These are phyloP conservation scores for Chrysemys picta DNA, from an alignment of 2,113 vertebrate species.

Conservation along the genomic window DNA sequence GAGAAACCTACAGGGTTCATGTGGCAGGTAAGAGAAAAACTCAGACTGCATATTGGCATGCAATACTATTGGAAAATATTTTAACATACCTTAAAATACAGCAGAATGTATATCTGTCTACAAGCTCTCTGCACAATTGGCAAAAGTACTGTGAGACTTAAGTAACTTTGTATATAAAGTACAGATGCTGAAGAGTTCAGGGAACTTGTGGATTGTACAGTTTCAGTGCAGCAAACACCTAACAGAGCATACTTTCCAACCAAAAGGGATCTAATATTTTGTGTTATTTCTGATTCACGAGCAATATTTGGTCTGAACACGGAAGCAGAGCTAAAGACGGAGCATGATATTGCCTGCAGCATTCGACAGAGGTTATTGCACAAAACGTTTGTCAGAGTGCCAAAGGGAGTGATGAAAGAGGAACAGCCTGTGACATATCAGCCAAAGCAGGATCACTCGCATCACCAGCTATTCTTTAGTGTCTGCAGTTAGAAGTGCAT, in stretches of 20 bases:
- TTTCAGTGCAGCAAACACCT: accelerated
- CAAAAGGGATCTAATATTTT: neutral
- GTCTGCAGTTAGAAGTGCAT: neutral
- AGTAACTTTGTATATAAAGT: accelerated
- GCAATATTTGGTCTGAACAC: neutral
- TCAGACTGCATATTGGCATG: accelerated
- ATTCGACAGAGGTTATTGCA: neutral
- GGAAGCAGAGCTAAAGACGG: neutral
- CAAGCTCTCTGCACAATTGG: neutral
- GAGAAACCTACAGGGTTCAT: neutral
- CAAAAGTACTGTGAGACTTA: neutral
- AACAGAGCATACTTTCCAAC: accelerated
- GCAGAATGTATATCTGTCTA: neutral
- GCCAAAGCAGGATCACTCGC: neutral
- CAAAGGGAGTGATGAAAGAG: neutral
- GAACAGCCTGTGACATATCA: neutral
- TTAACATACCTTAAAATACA: neutral
- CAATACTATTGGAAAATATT: neutral
- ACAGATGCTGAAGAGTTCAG: neutral
- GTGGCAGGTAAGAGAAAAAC: neutral
- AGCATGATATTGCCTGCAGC: neutral
- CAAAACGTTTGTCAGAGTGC: neutral
- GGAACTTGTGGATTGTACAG: neutral
- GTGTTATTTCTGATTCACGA: neutral
- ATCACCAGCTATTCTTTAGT: neutral